phyloP scores from a whole-genome alignment of 53 echinoderm and acorn worm species.

The Patiria pectinifera region DNA sequence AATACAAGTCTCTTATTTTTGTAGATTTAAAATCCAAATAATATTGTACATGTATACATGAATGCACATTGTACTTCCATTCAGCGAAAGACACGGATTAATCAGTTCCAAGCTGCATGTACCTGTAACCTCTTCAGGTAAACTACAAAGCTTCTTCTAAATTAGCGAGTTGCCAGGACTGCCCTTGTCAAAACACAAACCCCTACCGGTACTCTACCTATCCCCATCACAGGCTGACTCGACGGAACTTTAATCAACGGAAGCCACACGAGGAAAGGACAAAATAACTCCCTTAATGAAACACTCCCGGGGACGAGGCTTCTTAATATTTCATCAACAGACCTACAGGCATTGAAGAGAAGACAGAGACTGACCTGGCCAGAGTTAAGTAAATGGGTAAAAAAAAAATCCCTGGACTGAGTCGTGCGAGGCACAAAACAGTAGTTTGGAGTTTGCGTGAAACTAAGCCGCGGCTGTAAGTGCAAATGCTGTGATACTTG shows the following conservation, averaged over 20 bases:
- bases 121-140: too few relatives aligned
- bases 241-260: slow-evolving; percentile 9
- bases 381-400: not conserved
- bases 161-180: not conserved
- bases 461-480: not conserved
- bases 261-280: too few relatives aligned
- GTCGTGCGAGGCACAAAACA: not conserved
- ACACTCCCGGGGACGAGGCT: slow-evolving; percentile 5
- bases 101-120: too few relatives aligned
- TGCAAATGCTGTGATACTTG: too few relatives aligned
- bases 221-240: not conserved
- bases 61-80: too few relatives aligned
- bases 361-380: not conserved
- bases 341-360: not conserved
- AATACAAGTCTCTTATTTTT: too few relatives aligned
- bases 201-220: too few relatives aligned
- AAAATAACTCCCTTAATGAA: not conserved
- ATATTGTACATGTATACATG: too few relatives aligned
- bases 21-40: too few relatives aligned
- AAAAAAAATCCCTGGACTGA: not conserved
- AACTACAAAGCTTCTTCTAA: too few relatives aligned
- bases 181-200: not conserved
- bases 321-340: slow-evolving; percentile 21
- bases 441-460: not conserved
- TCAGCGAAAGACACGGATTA: too few relatives aligned